Conservation (phyloP, 2,113 vertebrate genomes). For the Trinectes maculatus region DNA sequence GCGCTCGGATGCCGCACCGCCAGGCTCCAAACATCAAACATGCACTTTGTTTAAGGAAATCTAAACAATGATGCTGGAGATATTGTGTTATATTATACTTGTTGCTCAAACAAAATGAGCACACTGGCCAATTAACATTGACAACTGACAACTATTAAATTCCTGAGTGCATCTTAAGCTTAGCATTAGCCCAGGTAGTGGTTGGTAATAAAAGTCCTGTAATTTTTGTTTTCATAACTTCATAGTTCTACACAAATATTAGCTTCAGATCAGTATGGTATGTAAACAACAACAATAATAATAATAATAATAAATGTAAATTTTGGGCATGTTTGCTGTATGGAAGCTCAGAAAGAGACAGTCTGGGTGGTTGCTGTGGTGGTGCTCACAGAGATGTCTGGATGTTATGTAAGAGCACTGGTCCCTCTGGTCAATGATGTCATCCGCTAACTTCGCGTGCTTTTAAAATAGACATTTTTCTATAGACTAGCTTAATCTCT, state of each 20-base stretch:
- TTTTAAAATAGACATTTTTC: constrained; percentile 19
- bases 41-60: neutral
- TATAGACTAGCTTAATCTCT: too few species aligned
- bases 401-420: constrained; percentile 60
- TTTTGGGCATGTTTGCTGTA: neutral
- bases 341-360: constrained; percentile 15
- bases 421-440: constrained; percentile 65
- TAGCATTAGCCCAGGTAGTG: too few species aligned
- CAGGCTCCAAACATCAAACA: neutral
- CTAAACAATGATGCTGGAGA: neutral
- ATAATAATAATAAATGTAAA: constrained; percentile 7
- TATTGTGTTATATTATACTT: neutral
- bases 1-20: constrained; percentile 14
- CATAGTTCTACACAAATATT: too few species aligned
- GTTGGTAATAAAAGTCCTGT: too few species aligned
- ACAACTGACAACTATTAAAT: too few species aligned
- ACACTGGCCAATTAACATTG: too few species aligned
- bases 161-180: too few species aligned
- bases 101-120: too few species aligned
- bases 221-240: too few species aligned
- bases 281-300: too few species aligned
- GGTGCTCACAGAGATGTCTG: constrained; percentile 44
- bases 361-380: constrained; percentile 2
- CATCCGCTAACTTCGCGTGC: constrained; percentile 38
- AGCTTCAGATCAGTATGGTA: neutral